Base-by-base conservation (phyloP, 1,140 invertebrate species). In the Euura lappo region DNA sequence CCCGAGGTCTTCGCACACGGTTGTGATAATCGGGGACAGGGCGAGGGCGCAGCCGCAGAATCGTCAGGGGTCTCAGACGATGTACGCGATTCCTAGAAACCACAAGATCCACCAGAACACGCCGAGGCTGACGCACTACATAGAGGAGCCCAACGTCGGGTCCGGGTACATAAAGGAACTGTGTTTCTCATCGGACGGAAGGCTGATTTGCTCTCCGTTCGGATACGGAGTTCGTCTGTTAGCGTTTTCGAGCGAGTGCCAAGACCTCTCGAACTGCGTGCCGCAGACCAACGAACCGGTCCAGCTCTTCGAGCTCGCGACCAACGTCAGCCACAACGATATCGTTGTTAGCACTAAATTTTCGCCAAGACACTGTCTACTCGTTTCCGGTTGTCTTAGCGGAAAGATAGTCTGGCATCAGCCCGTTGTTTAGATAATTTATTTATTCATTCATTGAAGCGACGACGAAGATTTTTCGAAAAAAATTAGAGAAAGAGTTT, bases 281-380 rank as follows among this genome's bases (percentile, higher is more conserved):
- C 90, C 91, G 11, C 60, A 77, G 71, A 77, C 85, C 84, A 76
- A 77, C 84, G 84, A 84, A 84, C 76, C 89, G 86, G 77, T 88
- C 82, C 76, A 89, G 79, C 79, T 93, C 70, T 80, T 89, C 76
- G 92, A 95, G 81, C 80, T 97, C 43, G 91, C 91, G 2, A 91
- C 91, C 6, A 93, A 92, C 76, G 88, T 92, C 69, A 92, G 92
- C 77, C 96, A 98, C 81, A 88, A 90, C 43, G 93, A 96, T 79
- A 93, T 95, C 70, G 96, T 98, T n/a, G 92, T 98, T 42, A 94
- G 95, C 82, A 96, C 95, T 70, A 96, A 95, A 86, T 98, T 98
- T 85, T 97, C 94, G 70, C 96, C 96, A 0, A 90, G 90, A 5
- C 93, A 97, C 82, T 94, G 93, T 80, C 87, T 96, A 73, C 89